Conservation (phyloP, 2,888 invertebrate genomes). For the Caenorhabditis virilis region DNA sequence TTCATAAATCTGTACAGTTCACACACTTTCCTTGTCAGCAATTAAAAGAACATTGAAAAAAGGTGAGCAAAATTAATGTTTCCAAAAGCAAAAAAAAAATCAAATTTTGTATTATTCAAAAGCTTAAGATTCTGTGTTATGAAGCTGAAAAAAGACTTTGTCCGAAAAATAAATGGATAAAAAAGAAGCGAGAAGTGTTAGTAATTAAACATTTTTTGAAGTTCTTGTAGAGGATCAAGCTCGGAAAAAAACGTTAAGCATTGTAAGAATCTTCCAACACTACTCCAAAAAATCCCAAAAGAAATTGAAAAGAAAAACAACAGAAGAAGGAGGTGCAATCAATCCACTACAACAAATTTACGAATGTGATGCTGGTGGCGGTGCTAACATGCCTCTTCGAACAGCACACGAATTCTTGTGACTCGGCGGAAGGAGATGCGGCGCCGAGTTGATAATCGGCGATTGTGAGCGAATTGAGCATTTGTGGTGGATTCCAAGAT, state of each 20-base stretch:
- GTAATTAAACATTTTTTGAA: not conserved
- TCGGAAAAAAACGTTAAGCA: not conserved
- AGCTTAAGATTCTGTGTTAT: too few relatives aligned
- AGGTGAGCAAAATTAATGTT: too few relatives aligned
- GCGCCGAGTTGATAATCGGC: conserved; percentile 23
- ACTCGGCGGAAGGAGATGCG: conserved; percentile 26
- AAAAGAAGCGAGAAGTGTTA: too few relatives aligned
- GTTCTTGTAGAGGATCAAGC: not conserved
- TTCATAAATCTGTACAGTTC: too few relatives aligned
- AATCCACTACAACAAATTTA: conserved; percentile 4
- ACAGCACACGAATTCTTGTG: conserved; percentile 44
- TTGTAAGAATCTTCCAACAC: not conserved
- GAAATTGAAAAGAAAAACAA: conserved; percentile 3
- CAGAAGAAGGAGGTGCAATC: not conserved
- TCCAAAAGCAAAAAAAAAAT: too few relatives aligned
- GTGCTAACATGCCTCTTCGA: conserved; percentile 39
- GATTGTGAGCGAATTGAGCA: conserved; percentile 46
- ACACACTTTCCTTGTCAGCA: too few relatives aligned
- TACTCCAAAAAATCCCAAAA: not conserved
- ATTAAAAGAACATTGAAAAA: too few relatives aligned
- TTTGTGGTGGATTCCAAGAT: conserved; percentile 50
- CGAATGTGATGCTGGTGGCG: conserved; percentile 34
- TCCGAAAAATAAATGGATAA: too few relatives aligned
- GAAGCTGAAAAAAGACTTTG: too few relatives aligned
- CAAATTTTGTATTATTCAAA: too few relatives aligned